Base-by-base conservation (phyloP, 2,888 invertebrate genomes). In the Cybosia mesomella region DNA sequence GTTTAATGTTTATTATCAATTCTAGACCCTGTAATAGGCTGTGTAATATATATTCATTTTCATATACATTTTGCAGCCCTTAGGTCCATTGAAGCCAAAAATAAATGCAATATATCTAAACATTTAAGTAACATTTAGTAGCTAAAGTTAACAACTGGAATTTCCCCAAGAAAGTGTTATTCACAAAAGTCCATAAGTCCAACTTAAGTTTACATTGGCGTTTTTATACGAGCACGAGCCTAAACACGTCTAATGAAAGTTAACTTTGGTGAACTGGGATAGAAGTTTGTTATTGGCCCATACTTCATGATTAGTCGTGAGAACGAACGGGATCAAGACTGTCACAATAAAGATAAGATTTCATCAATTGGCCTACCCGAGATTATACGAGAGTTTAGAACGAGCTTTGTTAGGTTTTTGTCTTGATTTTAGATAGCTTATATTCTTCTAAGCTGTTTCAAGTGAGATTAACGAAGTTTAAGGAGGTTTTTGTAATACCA, bases 301-400 rank as follows among this genome's bases (percentile, higher is more conserved):
- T 88, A 84, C 82, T 87, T 88, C 85, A 82, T 85, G 87, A 89
- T 89, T 87, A 87, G 84, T 66, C 70, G 62, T 66, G 75, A 73
- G 74, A 82, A 74, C 78, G 71, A 80, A 71, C 64, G 76, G 82
- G 82, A 83, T 88, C 83, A 83, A 73, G 77, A 77, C 85, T 88
- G 87, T 86, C 87, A 87, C 87, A 80, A 80, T 84, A 82, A 74
- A 85, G 87, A 88, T 87, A 87, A 83, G 82, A 82, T 84, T 83
- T 83, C 85, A 86, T 87, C 87, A 85, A 87, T 87, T 87, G 83
- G 72, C 76, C 74, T 68, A 68, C 73, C 58, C 49, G 66, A 80
- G 80, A 83, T 81, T 81, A 81, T 77, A 67, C 63, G 58, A 55
- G 62, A 66, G 66, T 76, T 80, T 73, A 64, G 70, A 74, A 72